A percentile compares a stretch with the other conserved stretches of the same genome.
Conservation (phyloP, 2,113 vertebrate species). For the Engystomops pustulosus region DNA sequence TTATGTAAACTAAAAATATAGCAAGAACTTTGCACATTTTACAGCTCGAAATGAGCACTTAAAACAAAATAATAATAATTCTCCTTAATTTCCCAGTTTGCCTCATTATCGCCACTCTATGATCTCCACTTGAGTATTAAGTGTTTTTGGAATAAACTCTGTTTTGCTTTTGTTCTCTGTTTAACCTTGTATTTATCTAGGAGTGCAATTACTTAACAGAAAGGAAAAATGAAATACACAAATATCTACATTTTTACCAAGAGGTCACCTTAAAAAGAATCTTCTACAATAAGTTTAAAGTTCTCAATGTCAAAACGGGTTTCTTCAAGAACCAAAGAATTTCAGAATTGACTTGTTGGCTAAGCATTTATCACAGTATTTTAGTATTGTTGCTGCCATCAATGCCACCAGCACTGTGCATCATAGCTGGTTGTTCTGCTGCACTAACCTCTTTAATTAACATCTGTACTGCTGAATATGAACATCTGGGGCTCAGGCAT, state of each 20-base stretch:
- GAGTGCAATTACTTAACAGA: background rate
- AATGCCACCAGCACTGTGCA: background rate
- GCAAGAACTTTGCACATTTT: background rate
- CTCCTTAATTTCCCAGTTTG: background rate
- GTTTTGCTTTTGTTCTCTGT: background rate
- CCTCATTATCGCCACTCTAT: background rate
- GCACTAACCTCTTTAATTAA: constrained; percentile 29
- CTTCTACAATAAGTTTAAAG: background rate
- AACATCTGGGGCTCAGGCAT: constrained; percentile 19
- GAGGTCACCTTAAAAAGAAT: background rate
- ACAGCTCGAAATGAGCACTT: background rate
- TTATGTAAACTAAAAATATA: background rate
- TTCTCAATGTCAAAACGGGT: too few species aligned
- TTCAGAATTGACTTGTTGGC: background rate
- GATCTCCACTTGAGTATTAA: background rate
- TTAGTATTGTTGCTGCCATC: background rate
- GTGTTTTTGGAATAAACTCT: background rate
- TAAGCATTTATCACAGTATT: constrained; percentile 11
- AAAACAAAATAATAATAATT: constrained; percentile 4
- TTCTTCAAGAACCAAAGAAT: too few species aligned
- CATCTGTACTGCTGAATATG: constrained; percentile 35
- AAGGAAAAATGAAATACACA: background rate
- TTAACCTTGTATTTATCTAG: constrained; percentile 6
- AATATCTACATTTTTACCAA: background rate
- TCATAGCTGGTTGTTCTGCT: constrained; percentile 23